A percentile compares a stretch with the other conserved stretches of the same genome.
Evolutionary conservation across 2,113 vertebrate genomes (phyloP).

Genomic region (Proteles cristata): DNA sequence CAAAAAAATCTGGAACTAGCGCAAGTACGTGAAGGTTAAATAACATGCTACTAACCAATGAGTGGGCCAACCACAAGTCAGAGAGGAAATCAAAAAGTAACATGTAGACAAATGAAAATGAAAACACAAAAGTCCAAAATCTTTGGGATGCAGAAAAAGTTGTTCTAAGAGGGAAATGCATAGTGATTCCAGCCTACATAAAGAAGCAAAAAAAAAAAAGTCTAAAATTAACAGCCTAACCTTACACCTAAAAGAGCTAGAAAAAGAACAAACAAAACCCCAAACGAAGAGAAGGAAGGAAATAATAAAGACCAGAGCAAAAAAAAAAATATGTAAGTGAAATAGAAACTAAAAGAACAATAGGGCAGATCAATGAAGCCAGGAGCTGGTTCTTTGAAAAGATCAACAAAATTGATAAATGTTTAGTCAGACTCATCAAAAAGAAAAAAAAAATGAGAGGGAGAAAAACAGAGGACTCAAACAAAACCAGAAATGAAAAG

Average conservation of each 20-base stretch:
- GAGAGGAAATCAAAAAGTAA: neutral
- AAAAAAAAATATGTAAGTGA: neutral
- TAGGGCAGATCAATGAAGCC: neutral
- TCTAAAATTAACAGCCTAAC: neutral
- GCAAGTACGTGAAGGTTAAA: neutral
- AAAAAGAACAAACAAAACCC: neutral
- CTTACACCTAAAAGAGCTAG: neutral
- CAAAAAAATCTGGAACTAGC: neutral
- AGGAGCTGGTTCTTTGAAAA: neutral
- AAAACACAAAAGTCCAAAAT: neutral
- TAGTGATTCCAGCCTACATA: neutral
- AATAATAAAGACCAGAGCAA: neutral
- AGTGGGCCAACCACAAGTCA: neutral
- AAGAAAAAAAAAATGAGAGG: neutral
- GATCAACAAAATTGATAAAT: neutral
- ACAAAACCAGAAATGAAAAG: neutral
- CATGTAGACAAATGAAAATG: neutral
- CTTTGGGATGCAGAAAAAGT: neutral
- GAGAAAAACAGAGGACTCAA: neutral
- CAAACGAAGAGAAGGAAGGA: neutral
- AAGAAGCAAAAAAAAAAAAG: neutral
- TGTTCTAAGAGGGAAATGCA: neutral
- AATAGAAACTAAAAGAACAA: neutral
- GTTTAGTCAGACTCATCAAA: neutral
- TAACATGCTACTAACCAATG: neutral